Base-by-base conservation (phyloP, 2,888 invertebrate genomes). In the Lomographa bimaculata region DNA sequence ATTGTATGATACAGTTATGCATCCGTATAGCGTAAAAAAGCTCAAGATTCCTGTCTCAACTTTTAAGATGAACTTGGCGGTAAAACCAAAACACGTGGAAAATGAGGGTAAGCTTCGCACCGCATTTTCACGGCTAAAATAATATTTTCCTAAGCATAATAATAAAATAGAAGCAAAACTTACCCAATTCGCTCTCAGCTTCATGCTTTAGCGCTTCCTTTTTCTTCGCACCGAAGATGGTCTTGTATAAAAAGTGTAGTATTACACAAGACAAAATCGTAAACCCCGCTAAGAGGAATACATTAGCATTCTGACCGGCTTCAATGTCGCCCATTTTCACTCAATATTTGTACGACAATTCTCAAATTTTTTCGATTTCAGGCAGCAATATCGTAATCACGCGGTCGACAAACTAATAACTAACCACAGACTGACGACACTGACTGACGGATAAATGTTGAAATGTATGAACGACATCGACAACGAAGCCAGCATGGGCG, bases 291-390 rank as follows among this genome's bases (percentile, higher is more conserved):
- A 78, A 44, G 11, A 81, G 54, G 58, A 77, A 67, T 50, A 68
- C 55, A 55, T 79, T 77, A 45, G 62, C 52, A 58, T 64, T 73
- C 51, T 65, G 60, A 74, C 79, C 79, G 80, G 79, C 78, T 70
- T 72, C 63, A 60, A 66, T 65, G 45, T 82, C 80, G 61, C 74
- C 79, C 82, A 85, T 85, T 84, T 84, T 86, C 82, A 86, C 81
- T 73, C 58, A 85, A 62, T 66, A 79, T 76, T 52, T 66, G 57
- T 54, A 66, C 61, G 57, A 67, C 63, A 65, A 53, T 40, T 40
- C 54, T 32, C 52, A 47, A 43, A 46, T 50, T 19, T 20, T 44
- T 48, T 55, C 55, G 53, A 61, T 52, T 57, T 53, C 39, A 37
- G 41, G 55, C 64, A 57, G 54, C 62, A 62, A 57, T 60, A n/a